Evolutionary conservation across 1,140 invertebrate genomes (phyloP).

Genomic region (Scaptomyza graminum): DNA sequence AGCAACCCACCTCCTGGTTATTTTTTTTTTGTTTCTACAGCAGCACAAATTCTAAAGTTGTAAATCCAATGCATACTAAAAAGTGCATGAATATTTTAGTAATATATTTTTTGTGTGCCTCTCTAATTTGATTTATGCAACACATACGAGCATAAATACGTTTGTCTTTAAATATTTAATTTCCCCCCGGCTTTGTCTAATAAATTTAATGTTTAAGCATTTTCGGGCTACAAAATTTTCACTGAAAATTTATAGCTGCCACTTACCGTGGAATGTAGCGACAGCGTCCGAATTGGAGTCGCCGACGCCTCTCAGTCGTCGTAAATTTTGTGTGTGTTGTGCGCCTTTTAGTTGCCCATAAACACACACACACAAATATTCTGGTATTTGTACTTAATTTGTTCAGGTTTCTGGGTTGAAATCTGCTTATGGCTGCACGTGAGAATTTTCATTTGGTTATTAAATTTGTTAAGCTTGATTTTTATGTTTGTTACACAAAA

Average conservation of each 20-base stretch:
- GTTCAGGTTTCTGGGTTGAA: conserved; percentile 28
- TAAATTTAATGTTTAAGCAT: conserved; percentile 77
- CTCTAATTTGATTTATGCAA: conserved; percentile 12
- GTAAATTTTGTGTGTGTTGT: conserved; percentile 26
- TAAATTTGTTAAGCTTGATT: conserved; percentile 2
- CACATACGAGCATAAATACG: not conserved
- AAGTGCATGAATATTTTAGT: too few species aligned
- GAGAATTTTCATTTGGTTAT: conserved; percentile 20
- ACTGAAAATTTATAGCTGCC: conserved; percentile 48
- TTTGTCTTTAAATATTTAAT: conserved; percentile 61
- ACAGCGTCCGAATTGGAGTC: conserved; percentile 49
- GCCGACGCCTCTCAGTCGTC: conserved; percentile 38
- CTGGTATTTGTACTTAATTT: conserved; percentile 21
- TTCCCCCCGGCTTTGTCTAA: conserved; percentile 52
- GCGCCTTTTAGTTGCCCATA: conserved; percentile 19
- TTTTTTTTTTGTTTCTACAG: not conserved
- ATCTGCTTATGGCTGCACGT: conserved; percentile 3
- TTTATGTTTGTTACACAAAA: not conserved
- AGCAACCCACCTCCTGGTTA: not conserved
- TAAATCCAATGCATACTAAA: too few species aligned
- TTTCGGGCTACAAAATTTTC: conserved; percentile 57
- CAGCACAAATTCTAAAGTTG: conserved; percentile 3
- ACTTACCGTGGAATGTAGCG: conserved; percentile 53
- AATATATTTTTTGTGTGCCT: not conserved
- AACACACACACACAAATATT: not conserved